These are phyloP conservation scores for Girardia tigrina DNA, from an alignment of 2,888 invertebrate species.

Conservation along the genomic window DNA sequence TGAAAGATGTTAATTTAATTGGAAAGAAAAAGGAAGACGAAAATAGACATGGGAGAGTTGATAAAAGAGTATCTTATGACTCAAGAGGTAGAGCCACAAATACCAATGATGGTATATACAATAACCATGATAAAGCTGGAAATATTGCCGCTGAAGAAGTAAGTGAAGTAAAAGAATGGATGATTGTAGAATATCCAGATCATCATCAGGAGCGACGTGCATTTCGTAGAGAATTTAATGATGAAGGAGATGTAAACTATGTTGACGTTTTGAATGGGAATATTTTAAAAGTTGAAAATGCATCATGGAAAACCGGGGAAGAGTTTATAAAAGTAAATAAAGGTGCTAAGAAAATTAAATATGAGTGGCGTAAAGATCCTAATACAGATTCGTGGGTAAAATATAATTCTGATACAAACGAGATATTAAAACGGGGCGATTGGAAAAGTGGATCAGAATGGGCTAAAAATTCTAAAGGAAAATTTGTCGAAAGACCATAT, in stretches of 20 bases:
- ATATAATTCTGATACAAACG: not conserved
- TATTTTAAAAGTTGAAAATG: not conserved
- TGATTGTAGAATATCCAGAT: slow-evolving; percentile 13
- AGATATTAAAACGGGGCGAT: not conserved
- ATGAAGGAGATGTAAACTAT: not conserved
- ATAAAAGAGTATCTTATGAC: not conserved
- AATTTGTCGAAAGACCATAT: slow-evolving; percentile 9
- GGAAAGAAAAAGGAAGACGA: too few species aligned
- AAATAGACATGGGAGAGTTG: not conserved
- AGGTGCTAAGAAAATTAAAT: not conserved
- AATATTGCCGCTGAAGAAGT: not conserved
- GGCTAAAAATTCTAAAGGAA: not conserved
- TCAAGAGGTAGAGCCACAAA: not conserved
- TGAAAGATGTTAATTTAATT: not conserved
- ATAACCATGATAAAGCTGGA: not conserved
- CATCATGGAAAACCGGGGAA: not conserved
- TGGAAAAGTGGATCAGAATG: slow-evolving; percentile 8
- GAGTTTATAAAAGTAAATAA: not conserved
- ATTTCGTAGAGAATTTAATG: not conserved
- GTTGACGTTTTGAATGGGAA: not conserved
- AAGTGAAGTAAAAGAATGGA: not conserved
- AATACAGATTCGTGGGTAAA: not conserved
- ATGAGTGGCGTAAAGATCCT: not conserved
- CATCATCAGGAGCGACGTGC: not conserved
- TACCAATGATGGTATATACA: not conserved